Evolutionary conservation across 1,140 invertebrate species (phyloP), one percentile per base, ranked within the genome.

Genomic region (Chrysoperla carnea): DNA sequence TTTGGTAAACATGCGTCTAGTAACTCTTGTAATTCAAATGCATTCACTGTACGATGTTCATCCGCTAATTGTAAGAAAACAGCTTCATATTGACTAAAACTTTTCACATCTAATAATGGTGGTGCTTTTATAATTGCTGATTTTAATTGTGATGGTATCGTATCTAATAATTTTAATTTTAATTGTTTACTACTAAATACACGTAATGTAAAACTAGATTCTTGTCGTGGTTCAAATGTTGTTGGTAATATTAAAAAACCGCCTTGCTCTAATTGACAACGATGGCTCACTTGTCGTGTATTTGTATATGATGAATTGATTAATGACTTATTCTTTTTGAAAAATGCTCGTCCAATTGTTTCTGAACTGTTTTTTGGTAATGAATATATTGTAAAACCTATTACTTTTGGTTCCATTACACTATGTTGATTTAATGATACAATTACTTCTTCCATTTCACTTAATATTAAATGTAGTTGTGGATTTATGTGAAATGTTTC

Each of bases 401-500:
- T 87, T 0, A 92, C 85, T 67, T 91, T 89, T 6, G 87, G 86
- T 57, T 92, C 87, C 68, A 90, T 81, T 37, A 90, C 84, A 28
- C 81, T 85, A 57, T 92, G 87, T 53, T 93, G 89, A 60, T 88
- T 86, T 6, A 93, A 60, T 0, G 85, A 89, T 29, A 92, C 78
- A 8, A 92, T 75, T 1, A 90, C 75, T 53, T 88, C 84, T 56
- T 89, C 84, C 64, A 76, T 77, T 56, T 88, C 85, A 46, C 76
- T 79, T 3, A 91, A 59, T 27, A 81, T 73, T 7, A 91, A 55
- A 54, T 89, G 78, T 17, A 92, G 67, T 64, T 92, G 88, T 5
- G 88, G 89, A 61, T 93, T 93, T 51, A 91, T 88, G 57, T 93
- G 88, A 61, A 93, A 92, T 13, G 87, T 90, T 58, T 92, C 84